These are phyloP conservation scores for Dermatemys mawii DNA, from an alignment of 2,113 vertebrate species.

Conservation along the genomic window DNA sequence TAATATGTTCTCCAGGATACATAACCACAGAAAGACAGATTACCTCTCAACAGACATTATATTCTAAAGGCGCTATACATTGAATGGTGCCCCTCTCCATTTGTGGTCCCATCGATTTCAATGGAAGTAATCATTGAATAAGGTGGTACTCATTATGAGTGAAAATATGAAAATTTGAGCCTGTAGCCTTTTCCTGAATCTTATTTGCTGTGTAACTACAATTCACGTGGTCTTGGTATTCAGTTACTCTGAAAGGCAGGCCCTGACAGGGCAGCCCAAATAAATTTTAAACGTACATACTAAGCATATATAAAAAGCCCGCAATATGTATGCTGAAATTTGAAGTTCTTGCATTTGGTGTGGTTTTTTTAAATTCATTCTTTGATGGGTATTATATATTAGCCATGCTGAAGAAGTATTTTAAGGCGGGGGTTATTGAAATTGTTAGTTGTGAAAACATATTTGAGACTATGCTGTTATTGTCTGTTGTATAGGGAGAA, in stretches of 20 bases:
- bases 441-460: background rate
- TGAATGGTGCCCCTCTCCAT: background rate
- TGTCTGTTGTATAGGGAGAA: background rate
- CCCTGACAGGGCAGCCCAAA: background rate
- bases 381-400: background rate
- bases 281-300: background rate
- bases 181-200: background rate
- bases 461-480: background rate
- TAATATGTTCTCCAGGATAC: background rate
- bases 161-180: background rate
- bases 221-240: background rate
- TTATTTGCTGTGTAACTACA: background rate
- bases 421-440: background rate
- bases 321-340: rapidly evolving
- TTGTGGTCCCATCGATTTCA: background rate
- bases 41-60: background rate
- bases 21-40: background rate
- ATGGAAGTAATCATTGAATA: background rate
- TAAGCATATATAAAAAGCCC: rapidly evolving
- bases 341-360: background rate
- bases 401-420: background rate
- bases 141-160: background rate
- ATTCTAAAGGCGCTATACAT: background rate
- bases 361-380: background rate
- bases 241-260: background rate